phyloP scores from a whole-genome alignment of 23 tunicate species.

The Trididemnum clinides region DNA sequence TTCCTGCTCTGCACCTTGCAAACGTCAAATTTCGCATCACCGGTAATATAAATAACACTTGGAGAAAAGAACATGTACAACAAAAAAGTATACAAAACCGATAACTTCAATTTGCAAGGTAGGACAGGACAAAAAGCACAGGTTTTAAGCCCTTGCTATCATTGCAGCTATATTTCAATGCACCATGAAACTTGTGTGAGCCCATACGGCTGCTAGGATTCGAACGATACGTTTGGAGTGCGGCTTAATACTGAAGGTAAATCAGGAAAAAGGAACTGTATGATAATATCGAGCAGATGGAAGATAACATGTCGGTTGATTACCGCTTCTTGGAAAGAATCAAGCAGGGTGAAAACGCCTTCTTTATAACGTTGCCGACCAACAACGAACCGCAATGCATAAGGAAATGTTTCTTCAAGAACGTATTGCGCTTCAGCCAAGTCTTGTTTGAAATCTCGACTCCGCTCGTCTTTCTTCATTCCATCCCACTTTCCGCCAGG shows the following conservation, averaged over 20 bases:
- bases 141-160: too few species aligned
- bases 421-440: conserved; percentile 19
- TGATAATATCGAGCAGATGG: conserved; percentile 59
- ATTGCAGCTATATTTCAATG: too few species aligned
- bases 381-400: conserved; percentile 45
- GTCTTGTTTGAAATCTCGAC: neutral
- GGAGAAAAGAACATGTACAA: too few species aligned
- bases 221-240: conserved; percentile 34
- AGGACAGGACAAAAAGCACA: too few species aligned
- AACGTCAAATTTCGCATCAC: too few species aligned
- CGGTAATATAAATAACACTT: too few species aligned
- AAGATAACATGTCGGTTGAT: conserved; percentile 79
- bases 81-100: too few species aligned
- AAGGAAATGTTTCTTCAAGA: conserved; percentile 68
- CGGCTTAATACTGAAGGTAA: conserved; percentile 19
- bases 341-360: conserved; percentile 52
- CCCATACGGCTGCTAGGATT: too few species aligned
- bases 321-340: conserved; percentile 54
- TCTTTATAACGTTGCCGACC: conserved; percentile 35
- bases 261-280: conserved; percentile 57
- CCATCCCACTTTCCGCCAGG: conserved; percentile 77
- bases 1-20: too few species aligned
- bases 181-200: too few species aligned
- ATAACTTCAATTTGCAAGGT: too few species aligned
- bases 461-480: neutral